A percentile compares a stretch with the other conserved stretches of the same genome.
These are phyloP conservation scores for Cottoperca gobio DNA, from an alignment of 2,797 vertebrate species.

Conservation along the genomic window DNA sequence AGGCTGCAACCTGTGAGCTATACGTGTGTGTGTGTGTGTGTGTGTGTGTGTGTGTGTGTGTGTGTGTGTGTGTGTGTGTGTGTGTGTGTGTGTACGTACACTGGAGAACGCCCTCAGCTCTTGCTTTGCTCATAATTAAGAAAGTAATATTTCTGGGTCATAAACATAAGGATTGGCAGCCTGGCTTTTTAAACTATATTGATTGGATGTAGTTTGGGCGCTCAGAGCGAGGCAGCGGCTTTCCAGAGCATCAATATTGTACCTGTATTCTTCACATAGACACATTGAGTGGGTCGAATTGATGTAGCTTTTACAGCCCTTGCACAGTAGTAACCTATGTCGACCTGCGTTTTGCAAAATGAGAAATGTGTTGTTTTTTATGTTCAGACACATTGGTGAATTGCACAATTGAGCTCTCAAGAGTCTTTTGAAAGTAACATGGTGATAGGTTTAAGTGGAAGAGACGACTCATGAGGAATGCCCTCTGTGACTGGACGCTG, in stretches of 20 bases:
- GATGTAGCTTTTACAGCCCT: slow-evolving; percentile 55
- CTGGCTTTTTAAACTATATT: slow-evolving; percentile 63
- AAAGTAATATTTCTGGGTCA: slow-evolving; percentile 70
- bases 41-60: slow-evolving; percentile 22
- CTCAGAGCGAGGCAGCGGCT: slow-evolving; percentile 41
- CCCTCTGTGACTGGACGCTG: neutral
- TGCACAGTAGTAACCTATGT: slow-evolving; percentile 57
- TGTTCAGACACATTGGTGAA: slow-evolving; percentile 29
- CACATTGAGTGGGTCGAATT: slow-evolving; percentile 45
- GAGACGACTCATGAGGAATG: slow-evolving; percentile 41
- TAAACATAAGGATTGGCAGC: slow-evolving; percentile 68
- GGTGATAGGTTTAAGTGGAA: slow-evolving; percentile 37
- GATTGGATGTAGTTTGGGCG: slow-evolving; percentile 57
- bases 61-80: slow-evolving; percentile 22
- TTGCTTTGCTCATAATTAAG: slow-evolving; percentile 69
- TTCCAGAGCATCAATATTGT: slow-evolving; percentile 54
- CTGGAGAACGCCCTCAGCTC: slow-evolving; percentile 40
- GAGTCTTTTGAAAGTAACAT: slow-evolving; percentile 33
- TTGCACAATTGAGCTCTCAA: slow-evolving; percentile 36
- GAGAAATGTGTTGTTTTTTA: slow-evolving; percentile 58
- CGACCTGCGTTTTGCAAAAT: slow-evolving; percentile 51
- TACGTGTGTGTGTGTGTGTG: slow-evolving; percentile 21
- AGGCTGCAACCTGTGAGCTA: slow-evolving; percentile 64
- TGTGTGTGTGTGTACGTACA: neutral
- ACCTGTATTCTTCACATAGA: slow-evolving; percentile 53